Percentiles rank a stretch among this genome's conserved stretches.
Evolutionary conservation across 2,797 vertebrate species (phyloP).

Genomic region (Sarcophilus harrisii): DNA sequence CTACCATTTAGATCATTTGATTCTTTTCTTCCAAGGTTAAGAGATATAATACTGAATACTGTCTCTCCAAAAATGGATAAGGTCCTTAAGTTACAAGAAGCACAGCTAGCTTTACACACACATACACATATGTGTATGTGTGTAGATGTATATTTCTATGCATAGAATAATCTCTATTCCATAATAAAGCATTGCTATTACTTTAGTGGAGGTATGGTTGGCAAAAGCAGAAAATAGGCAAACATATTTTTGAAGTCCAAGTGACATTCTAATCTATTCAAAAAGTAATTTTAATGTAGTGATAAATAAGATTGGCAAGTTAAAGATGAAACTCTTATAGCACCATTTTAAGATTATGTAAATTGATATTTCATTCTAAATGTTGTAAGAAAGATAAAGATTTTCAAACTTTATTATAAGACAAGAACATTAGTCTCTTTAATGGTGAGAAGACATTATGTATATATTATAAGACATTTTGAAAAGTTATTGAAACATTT

Average conservation of each 20-base stretch:
- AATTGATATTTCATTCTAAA: conserved; percentile 5
- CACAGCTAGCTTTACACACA: neutral
- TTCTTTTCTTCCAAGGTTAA: neutral
- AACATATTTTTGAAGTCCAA: neutral
- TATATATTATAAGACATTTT: conserved; percentile 12
- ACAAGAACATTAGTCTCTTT: conserved; percentile 28
- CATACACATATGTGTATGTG: neutral
- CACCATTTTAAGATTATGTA: neutral
- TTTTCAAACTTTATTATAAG: conserved; percentile 39
- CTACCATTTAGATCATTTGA: neutral
- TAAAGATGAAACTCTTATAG: conserved; percentile 9
- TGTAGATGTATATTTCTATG: too few relatives aligned
- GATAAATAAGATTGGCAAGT: conserved; percentile 14
- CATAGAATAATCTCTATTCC: neutral
- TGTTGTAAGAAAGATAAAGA: neutral
- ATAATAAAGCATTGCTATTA: neutral
- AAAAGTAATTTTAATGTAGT: conserved; percentile 13
- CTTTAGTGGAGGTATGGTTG: conserved; percentile 2
- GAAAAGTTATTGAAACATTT: conserved; percentile 28
- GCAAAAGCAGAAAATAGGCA: conserved; percentile 8
- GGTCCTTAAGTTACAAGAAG: neutral
- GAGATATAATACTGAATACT: neutral
- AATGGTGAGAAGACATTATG: conserved; percentile 1
- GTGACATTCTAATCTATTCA: neutral
- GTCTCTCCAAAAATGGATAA: neutral